Evolutionary conservation across 2,888 invertebrate species (phyloP).

Genomic region (Chymomyza procnemis): DNA sequence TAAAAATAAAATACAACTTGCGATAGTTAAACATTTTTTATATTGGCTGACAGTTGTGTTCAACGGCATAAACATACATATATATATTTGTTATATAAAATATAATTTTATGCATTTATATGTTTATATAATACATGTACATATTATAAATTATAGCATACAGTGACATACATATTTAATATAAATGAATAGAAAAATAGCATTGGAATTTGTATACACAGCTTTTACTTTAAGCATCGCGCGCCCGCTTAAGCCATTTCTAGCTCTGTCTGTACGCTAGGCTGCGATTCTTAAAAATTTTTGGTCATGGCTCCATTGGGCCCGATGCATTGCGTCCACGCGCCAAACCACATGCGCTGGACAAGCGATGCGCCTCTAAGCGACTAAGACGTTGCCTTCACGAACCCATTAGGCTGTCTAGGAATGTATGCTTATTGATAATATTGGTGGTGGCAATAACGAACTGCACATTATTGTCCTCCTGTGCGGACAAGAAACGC

Average conservation of each 20-base stretch:
- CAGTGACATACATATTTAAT: background rate
- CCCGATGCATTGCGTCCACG: conserved; percentile 51
- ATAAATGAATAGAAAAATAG: background rate
- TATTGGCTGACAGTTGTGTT: conserved; percentile 3
- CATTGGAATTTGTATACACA: background rate
- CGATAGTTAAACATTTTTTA: background rate
- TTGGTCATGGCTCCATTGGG: conserved; percentile 33
- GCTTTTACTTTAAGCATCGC: background rate
- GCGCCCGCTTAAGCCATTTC: background rate
- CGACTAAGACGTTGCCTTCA: conserved; percentile 57
- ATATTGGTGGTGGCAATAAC: conserved; percentile 94
- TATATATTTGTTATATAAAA: conserved; percentile 11
- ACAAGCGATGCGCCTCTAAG: conserved; percentile 46
- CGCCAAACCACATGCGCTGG: conserved; percentile 42
- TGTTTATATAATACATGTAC: background rate
- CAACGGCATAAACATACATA: background rate
- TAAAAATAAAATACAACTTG: background rate
- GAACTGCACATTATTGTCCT: conserved; percentile 92
- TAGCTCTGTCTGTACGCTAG: conserved; percentile 1
- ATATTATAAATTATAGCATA: background rate
- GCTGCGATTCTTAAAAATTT: conserved; percentile 23
- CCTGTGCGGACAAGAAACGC: conserved; percentile 86
- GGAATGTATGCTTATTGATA: conserved; percentile 92
- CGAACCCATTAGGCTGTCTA: conserved; percentile 84
- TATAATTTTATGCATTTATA: conserved; percentile 11